A percentile compares a stretch with the other conserved stretches of the same genome.
These are phyloP conservation scores for Paramisgurnus dabryanus DNA, from an alignment of 2,113 vertebrate genomes.

Conservation along the genomic window DNA sequence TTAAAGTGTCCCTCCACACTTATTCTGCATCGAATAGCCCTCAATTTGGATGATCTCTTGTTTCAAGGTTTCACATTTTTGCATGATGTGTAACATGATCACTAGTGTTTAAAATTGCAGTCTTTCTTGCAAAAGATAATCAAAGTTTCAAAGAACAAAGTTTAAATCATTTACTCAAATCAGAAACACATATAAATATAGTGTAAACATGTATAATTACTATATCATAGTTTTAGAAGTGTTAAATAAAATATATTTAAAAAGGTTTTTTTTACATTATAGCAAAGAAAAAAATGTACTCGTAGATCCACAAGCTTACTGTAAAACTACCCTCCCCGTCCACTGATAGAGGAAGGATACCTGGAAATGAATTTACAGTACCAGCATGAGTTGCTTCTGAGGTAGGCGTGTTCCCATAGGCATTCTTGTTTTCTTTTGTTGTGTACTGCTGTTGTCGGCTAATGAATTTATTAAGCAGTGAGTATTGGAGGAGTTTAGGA, in stretches of 20 bases:
- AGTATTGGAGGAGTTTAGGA: background rate
- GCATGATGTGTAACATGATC: background rate
- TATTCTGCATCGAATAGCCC: background rate
- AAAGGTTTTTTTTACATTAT: background rate
- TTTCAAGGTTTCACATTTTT: background rate
- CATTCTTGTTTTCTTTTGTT: background rate
- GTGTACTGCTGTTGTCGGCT: background rate
- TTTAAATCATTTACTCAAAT: background rate
- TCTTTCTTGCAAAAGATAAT: background rate
- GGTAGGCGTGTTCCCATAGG: background rate
- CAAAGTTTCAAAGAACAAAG: background rate
- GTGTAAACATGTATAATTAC: no score
- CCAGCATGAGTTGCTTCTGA: background rate
- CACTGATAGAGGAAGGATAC: slow-evolving; percentile 14
- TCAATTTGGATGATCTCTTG: background rate
- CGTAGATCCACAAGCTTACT: background rate
- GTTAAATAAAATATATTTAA: no score
- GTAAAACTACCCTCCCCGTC: background rate
- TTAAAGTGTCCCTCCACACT: background rate
- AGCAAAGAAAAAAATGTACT: background rate
- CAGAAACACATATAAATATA: background rate
- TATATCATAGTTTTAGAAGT: no score
- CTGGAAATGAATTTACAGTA: background rate
- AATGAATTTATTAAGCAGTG: background rate
- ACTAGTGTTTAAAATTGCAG: background rate